phyloP scores from a whole-genome alignment of 2,888 invertebrate genomes.

The Limenitis camilla region DNA sequence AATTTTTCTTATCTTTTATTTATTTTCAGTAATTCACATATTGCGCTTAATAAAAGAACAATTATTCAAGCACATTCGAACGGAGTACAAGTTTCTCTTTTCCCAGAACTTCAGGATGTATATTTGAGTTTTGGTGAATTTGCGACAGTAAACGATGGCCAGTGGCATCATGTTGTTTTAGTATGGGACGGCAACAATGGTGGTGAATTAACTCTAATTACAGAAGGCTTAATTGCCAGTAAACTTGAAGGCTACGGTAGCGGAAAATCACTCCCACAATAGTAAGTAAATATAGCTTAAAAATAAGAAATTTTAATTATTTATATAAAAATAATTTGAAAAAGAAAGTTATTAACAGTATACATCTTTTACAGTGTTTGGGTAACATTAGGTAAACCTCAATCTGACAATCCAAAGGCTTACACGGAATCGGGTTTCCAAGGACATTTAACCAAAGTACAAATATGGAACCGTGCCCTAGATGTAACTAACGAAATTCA shows the following conservation, averaged over 20 bases:
- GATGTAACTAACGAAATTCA: conserved; percentile 95
- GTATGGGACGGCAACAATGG: conserved; percentile 94
- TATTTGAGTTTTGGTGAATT: conserved; percentile 93
- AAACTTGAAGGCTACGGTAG: conserved; percentile 91
- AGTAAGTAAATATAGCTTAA: conserved; percentile 73
- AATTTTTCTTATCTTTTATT: not conserved
- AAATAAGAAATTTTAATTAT: no score
- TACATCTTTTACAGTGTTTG: conserved; percentile 81
- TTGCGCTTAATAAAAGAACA: conserved; percentile 84
- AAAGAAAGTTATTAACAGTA: no score
- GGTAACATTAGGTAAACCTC: conserved; percentile 93
- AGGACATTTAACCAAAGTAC: conserved; percentile 94
- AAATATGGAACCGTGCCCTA: conserved; percentile 93
- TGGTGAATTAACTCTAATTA: conserved; percentile 90
- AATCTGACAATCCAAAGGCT: conserved; percentile 84
- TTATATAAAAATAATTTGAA: no score
- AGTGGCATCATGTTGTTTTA: conserved; percentile 96
- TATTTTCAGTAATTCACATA: conserved; percentile 80
- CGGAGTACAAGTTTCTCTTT: conserved; percentile 93
- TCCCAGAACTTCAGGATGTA: conserved; percentile 90
- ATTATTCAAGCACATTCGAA: conserved; percentile 93
- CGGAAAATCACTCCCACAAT: conserved; percentile 86
- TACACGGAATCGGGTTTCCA: conserved; percentile 95
- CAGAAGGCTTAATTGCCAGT: conserved; percentile 96
- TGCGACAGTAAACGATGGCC: conserved; percentile 95